These are phyloP conservation scores for Hetaerina titia DNA, from an alignment of 2,888 invertebrate species.

Conservation along the genomic window DNA sequence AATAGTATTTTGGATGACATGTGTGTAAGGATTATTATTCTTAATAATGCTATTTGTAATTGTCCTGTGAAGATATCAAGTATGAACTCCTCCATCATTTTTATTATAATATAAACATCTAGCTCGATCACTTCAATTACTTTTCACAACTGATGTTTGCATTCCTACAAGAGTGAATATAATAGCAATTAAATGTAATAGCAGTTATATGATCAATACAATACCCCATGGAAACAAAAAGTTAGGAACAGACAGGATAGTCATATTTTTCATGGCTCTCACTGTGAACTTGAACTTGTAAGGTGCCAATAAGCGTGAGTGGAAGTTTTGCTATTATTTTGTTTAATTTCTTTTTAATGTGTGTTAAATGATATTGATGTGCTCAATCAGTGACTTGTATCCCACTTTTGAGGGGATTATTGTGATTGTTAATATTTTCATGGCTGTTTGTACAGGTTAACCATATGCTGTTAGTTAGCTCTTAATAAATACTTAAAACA, in stretches of 20 bases:
- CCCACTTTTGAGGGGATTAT: not conserved
- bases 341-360: not conserved
- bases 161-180: not conserved
- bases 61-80: not conserved
- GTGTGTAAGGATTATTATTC: not conserved
- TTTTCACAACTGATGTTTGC: not conserved
- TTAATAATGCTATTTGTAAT: not conserved
- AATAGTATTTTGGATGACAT: not conserved
- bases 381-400: not conserved
- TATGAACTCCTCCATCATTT: not conserved
- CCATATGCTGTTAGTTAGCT: not conserved
- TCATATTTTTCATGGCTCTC: not conserved
- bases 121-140: not conserved
- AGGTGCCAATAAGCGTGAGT: not conserved
- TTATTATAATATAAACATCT: not conserved
- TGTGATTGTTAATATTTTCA: conserved; percentile 1
- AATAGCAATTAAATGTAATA: not conserved
- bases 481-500: conserved; percentile 4
- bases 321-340: not conserved
- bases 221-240: not conserved
- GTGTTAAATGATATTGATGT: not conserved
- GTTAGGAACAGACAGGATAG: not conserved
- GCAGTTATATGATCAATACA: not conserved
- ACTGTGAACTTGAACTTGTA: not conserved
- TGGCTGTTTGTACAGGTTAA: not conserved